Percentiles rank a stretch among this genome's conserved stretches.
Evolutionary conservation across 2,888 invertebrate species (phyloP).

Genomic region (Aphidius colemani): DNA sequence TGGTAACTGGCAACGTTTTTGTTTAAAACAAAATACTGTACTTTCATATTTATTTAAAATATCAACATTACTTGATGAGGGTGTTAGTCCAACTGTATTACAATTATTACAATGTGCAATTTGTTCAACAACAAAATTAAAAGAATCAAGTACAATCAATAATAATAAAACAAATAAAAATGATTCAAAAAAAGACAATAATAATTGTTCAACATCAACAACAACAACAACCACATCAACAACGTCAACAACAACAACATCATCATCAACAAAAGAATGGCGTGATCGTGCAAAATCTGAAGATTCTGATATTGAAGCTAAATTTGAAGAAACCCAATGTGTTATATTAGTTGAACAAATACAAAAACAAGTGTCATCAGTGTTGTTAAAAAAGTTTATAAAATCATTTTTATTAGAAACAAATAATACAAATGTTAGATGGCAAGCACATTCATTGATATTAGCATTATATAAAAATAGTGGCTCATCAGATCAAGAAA

Average conservation of each 20-base stretch:
- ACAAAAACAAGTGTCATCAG: conserved; percentile 66
- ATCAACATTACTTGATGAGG: conserved; percentile 82
- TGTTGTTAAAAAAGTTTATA: conserved; percentile 70
- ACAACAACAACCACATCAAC: too few relatives aligned
- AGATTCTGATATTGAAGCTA: conserved; percentile 69
- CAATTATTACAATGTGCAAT: conserved; percentile 89
- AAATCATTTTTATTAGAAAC: conserved; percentile 91
- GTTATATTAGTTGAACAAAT: conserved; percentile 72
- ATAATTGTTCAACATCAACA: too few relatives aligned
- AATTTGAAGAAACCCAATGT: conserved; percentile 72
- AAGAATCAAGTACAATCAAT: conserved; percentile 37
- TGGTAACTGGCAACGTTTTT: conserved; percentile 94
- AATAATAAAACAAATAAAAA: background rate
- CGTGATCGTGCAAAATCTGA: conserved; percentile 72
- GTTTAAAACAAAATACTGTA: conserved; percentile 74
- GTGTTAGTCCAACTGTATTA: conserved; percentile 87
- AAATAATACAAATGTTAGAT: conserved; percentile 88
- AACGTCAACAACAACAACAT: too few relatives aligned
- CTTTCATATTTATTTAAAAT: conserved; percentile 84
- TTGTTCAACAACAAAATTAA: conserved; percentile 64
- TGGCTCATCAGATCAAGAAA: conserved; percentile 75
- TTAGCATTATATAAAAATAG: conserved; percentile 86
- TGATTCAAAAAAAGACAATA: background rate
- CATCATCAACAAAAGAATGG: conserved; percentile 47
- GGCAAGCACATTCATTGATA: conserved; percentile 92